Evolutionary conservation across 2,797 vertebrate species (phyloP).

Genomic region (Phalanger gymnotis): DNA sequence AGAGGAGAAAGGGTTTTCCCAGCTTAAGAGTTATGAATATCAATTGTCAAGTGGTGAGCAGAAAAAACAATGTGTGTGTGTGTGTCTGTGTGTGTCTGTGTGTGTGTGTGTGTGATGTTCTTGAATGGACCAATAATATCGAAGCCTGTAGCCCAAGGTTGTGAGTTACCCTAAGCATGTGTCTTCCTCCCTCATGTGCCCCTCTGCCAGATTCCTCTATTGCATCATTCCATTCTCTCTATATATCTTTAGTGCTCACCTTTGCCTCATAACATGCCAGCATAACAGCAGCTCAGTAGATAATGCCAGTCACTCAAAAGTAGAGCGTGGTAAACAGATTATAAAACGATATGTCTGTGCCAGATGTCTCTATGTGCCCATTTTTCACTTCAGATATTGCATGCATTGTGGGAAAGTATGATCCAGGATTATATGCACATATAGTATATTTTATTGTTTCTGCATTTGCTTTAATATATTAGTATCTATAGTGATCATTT

Average conservation of each 20-base stretch:
- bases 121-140: not conserved
- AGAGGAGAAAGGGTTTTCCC: not conserved
- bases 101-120: not conserved
- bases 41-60: not conserved
- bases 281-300: constrained; percentile 3
- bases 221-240: constrained; percentile 20
- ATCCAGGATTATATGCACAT: too few species aligned
- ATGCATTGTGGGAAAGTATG: too few species aligned
- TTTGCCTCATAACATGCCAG: constrained; percentile 16
- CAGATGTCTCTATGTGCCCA: too few species aligned
- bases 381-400: too few species aligned
- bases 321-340: not conserved
- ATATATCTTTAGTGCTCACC: constrained; percentile 22
- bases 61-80: not conserved
- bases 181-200: too few species aligned
- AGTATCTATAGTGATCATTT: too few species aligned
- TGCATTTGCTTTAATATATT: too few species aligned
- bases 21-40: not conserved
- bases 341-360: constrained; percentile 38
- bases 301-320: constrained; percentile 38
- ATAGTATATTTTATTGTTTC: too few species aligned
- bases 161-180: too few species aligned
- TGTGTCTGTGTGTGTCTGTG: not conserved
- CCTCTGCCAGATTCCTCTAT: too few species aligned
- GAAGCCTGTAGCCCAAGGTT: too few species aligned